phyloP scores from a whole-genome alignment of 2,797 vertebrate genomes.

The Yasuhikotakia modesta region DNA sequence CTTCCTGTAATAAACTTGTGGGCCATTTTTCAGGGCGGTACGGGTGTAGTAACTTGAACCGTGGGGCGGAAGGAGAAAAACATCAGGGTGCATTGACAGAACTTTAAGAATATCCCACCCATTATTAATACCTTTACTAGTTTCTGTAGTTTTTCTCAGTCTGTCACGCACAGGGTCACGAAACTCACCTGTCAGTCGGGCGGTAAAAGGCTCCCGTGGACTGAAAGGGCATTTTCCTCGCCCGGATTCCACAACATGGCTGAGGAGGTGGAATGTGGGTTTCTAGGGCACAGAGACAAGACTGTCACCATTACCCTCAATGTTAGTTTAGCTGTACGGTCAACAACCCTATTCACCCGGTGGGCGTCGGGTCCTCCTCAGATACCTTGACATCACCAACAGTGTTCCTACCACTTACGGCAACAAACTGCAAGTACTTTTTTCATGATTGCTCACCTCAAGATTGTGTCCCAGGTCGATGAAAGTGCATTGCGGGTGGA shows the following conservation, averaged over 20 bases:
- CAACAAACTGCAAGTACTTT: background rate
- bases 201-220: slow-evolving; percentile 79
- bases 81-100: too few species aligned
- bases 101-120: too few species aligned
- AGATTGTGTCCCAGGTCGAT: slow-evolving; percentile 68
- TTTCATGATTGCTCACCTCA: slow-evolving; percentile 58
- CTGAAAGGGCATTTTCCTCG: slow-evolving; percentile 86
- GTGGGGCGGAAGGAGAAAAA: too few species aligned
- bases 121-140: too few species aligned
- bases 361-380: background rate
- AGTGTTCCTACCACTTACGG: background rate
- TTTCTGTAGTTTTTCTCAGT: too few species aligned
- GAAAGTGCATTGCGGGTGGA: slow-evolving; percentile 80
- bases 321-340: slow-evolving; percentile 36
- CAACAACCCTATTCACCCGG: background rate
- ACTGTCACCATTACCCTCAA: slow-evolving; percentile 40
- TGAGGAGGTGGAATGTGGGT: slow-evolving; percentile 68
- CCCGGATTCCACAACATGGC: slow-evolving; percentile 76
- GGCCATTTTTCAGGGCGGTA: background rate
- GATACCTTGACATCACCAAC: background rate
- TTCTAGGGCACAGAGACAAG: slow-evolving; percentile 63
- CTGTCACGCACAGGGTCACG: background rate
- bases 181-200: slow-evolving; percentile 74
- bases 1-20: background rate
- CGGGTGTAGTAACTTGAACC: background rate